Base-by-base conservation (phyloP, 2,113 vertebrate species). In the Chamaetylas fuelleborni region DNA sequence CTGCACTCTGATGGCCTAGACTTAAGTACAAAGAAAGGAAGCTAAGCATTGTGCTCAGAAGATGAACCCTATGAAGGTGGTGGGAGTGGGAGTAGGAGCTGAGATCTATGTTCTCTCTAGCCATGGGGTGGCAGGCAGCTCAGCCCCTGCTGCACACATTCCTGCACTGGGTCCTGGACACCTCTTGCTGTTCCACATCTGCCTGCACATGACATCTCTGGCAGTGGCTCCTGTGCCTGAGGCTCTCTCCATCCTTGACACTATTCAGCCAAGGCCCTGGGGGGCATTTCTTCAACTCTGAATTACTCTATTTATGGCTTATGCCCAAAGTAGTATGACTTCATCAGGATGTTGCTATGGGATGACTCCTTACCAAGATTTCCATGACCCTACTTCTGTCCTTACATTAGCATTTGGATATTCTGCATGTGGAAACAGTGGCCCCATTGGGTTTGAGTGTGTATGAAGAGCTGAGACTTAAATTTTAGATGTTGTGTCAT, bases 121-220 rank as follows among this genome's bases (percentile, higher is more conserved):
- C 29, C 79, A 10, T 5, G 16, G 28, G 23, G 43, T 1, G 1
- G 6, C 47, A 29, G 45, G 45, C 42, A 25, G 45, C 19, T 45
- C 40, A 36, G 19, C 25, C 33, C 36, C 11, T 47, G 65, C 28
- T 47, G 12, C 22, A 2, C 20, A 8, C 20, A 51, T 34, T 45
- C 25, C n/a, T 45, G 24, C 25, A 4, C 4, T 2, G 23, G 38
- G 13, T 34, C 31, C n/a, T 14, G 16, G n/a, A 43, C 17, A 25
- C 17, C 11, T 16, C 51, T 36, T 0, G 0, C 19, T 50, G 26
- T 3, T 47, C 64, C 26, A 7, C 5, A 0, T 29, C 62, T 47
- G 28, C 57, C 79, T 42, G 33, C 17, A 33, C 38, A 10, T 0
- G 3, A 58, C 33, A n/a, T 14, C 47, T 34, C 16, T 25, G n/a